Evolutionary conservation across 2,113 vertebrate genomes (phyloP), one percentile per base, ranked within the genome.

Genomic region (Nycticorax nycticorax): DNA sequence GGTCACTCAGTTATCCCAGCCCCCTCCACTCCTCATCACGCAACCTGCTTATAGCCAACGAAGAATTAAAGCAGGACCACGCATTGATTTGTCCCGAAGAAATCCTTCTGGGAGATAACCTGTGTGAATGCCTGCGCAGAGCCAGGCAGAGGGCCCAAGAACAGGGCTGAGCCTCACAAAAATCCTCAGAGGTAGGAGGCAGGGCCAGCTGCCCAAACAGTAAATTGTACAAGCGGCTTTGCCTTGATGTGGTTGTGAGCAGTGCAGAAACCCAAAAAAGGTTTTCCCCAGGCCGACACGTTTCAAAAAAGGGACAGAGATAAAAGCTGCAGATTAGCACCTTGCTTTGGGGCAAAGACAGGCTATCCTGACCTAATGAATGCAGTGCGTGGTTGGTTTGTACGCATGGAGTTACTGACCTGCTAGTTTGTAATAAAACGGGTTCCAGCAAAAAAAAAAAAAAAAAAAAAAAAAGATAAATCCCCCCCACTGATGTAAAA

Each of bases 1-100:
- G 92, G 96, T 94, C 85, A 89, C 85, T 88, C 48, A 41, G 30
- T 95, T 92, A 94, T 83, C 71, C 89, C 84, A 68, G 60, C 86
- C 77, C 89, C 60, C 91, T 91, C 76, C 1, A 1, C 60, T 84
- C 27, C 15, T 72, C n/a, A 41, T 92, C 80, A 89, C 8, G 8
- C 50, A 32, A 39, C 26, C 39, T 35, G n/a, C 28, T 75, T 64
- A 26, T 35, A 84, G 83, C 60, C 2, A 5, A 79, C 1, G 3
- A 92, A 56, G 50, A 89, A 91, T 79, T 91, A 62, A 94, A 89
- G 74, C 73, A 59, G 74, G 48, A 41, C n/a, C 69, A 59, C 2
- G 2, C 68, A 75, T n/a, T 93, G 95, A 84, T 95, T 94, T 94
- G 85, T 93, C 69, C 78, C 52, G 57, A 26, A 28, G 41, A 85